phyloP scores from a whole-genome alignment of 2,888 invertebrate genomes.

The Agrochola macilenta region DNA sequence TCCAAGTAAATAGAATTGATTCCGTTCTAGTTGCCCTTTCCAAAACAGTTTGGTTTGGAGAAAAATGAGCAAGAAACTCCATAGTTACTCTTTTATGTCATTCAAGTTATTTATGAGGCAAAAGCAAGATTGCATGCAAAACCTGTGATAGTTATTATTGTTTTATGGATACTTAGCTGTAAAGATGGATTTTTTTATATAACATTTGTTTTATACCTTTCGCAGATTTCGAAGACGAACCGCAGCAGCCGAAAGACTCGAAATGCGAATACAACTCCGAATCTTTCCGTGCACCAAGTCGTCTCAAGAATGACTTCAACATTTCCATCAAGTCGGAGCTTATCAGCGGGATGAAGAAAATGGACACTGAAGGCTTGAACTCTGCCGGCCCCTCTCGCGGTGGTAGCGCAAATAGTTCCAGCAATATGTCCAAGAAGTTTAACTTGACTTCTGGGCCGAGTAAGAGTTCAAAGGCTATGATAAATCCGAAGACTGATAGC shows the following conservation, averaged over 20 bases:
- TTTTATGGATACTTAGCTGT: not conserved
- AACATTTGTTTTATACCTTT: not conserved
- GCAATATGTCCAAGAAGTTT: constrained; percentile 87
- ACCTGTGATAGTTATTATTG: not conserved
- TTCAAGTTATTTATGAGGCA: not conserved
- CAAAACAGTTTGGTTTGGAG: too few relatives aligned
- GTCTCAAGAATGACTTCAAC: constrained; percentile 86
- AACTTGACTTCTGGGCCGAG: constrained; percentile 75
- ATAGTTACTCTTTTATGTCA: too few relatives aligned
- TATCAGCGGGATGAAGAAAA: constrained; percentile 76
- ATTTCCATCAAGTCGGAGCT: constrained; percentile 87
- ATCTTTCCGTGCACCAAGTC: constrained; percentile 83
- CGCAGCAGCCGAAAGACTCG: constrained; percentile 76
- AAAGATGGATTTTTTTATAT: too few relatives aligned
- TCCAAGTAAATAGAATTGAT: too few relatives aligned
- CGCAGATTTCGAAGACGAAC: constrained; percentile 77
- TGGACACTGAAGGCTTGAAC: constrained; percentile 74
- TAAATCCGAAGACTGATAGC: constrained; percentile 85
- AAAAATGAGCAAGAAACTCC: too few relatives aligned
- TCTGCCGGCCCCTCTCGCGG: constrained; percentile 80
- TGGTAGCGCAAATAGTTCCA: constrained; percentile 86
- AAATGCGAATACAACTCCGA: constrained; percentile 83
- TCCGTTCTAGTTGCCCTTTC: too few relatives aligned
- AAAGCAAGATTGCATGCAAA: not conserved
- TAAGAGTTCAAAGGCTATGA: constrained; percentile 70